A percentile compares a stretch with the other conserved stretches of the same genome.
Conservation (phyloP, 2,797 vertebrate genomes). For the Sylvia borin region DNA sequence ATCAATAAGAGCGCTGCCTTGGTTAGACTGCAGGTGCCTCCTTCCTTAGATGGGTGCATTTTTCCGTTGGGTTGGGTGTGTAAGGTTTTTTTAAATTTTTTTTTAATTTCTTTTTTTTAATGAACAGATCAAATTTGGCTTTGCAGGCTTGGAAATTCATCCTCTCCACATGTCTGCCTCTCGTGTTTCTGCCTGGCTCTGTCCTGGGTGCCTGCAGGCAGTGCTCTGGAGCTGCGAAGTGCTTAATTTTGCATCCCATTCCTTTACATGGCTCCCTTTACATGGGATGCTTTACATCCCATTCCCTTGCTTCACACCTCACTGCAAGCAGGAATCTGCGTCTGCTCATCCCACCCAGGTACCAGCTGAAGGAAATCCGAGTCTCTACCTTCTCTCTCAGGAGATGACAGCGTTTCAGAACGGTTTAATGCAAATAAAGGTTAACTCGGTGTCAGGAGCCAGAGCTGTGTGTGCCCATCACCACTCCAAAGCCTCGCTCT, state of each 20-base stretch:
- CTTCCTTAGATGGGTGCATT: background rate
- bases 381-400: background rate
- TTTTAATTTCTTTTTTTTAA: background rate
- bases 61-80: background rate
- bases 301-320: background rate
- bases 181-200: background rate
- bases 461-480: background rate
- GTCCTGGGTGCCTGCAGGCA: background rate
- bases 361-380: background rate
- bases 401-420: background rate
- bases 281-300: background rate
- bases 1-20: background rate
- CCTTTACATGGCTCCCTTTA: no score
- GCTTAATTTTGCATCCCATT: background rate
- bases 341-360: background rate
- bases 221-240: fast-evolving
- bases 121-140: background rate
- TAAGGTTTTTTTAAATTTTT: no score
- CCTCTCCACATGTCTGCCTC: background rate
- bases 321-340: fast-evolving
- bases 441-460: background rate
- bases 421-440: background rate
- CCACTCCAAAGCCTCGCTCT: background rate
- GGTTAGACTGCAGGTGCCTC: background rate
- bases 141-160: background rate